These are phyloP conservation scores for Cliona cf. orientalis DNA, from an alignment of 37 sponge, comb jelly and placozoan genomes.

Conservation along the genomic window DNA sequence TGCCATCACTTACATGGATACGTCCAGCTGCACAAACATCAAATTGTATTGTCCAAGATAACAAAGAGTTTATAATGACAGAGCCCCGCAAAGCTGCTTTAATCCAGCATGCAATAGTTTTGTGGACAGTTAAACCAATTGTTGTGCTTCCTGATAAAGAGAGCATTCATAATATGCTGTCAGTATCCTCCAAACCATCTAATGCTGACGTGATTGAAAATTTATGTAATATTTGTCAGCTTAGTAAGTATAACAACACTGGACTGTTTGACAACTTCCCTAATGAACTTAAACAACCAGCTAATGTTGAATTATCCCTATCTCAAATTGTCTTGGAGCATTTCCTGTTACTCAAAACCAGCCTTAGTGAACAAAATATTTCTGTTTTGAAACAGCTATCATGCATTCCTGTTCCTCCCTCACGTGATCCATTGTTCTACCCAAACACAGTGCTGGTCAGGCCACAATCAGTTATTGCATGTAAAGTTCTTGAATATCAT, in stretches of 20 bases:
- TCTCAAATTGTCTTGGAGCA: conserved; percentile 2
- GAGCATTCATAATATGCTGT: not conserved
- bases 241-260: not conserved
- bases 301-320: not conserved
- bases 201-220: conserved; percentile 46
- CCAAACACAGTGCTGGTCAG: conserved; percentile 40
- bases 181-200: not conserved
- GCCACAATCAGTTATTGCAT: conserved; percentile 37
- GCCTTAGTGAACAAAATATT: not conserved
- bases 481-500: not conserved
- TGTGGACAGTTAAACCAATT: conserved; percentile 70
- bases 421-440: not conserved
- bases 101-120: not conserved
- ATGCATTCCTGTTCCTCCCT: conserved; percentile 42
- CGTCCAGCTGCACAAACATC: not conserved
- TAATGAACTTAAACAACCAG: not conserved
- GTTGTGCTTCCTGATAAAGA: conserved; percentile 1
- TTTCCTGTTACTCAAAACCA: not conserved
- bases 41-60: not conserved
- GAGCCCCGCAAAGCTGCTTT: not conserved
- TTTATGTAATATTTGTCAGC: conserved; percentile 28
- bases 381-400: not conserved
- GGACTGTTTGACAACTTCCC: conserved; percentile 41
- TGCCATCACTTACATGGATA: conserved; percentile 37
- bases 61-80: too few relatives aligned